Evolutionary conservation across 1,140 invertebrate species (phyloP).

Genomic region (Penaeus indicus): DNA sequence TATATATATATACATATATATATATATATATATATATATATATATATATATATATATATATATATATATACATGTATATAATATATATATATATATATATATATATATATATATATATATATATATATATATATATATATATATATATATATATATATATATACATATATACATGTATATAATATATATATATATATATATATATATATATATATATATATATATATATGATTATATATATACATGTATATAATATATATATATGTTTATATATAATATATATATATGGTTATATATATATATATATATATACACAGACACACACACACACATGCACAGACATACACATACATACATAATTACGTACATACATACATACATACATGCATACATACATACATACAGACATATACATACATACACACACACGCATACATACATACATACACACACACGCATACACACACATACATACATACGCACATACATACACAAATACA

Average conservation of each 20-base stretch:
- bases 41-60: neutral
- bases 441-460: neutral
- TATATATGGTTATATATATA: neutral
- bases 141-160: neutral
- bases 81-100: neutral
- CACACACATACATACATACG: neutral
- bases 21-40: too few species aligned
- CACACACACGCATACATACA: neutral
- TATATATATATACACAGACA: neutral
- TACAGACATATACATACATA: neutral
- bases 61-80: neutral
- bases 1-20: too few species aligned
- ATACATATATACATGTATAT: neutral
- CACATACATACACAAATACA: neutral
- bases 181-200: too few species aligned
- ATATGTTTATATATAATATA: neutral
- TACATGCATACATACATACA: neutral
- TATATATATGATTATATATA: neutral
- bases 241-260: neutral
- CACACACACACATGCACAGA: neutral
- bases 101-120: neutral
- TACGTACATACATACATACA: neutral
- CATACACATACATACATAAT: neutral
- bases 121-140: neutral
- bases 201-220: neutral